Base-by-base conservation (phyloP, 2,113 vertebrate species). In the Mustelus asterias region DNA sequence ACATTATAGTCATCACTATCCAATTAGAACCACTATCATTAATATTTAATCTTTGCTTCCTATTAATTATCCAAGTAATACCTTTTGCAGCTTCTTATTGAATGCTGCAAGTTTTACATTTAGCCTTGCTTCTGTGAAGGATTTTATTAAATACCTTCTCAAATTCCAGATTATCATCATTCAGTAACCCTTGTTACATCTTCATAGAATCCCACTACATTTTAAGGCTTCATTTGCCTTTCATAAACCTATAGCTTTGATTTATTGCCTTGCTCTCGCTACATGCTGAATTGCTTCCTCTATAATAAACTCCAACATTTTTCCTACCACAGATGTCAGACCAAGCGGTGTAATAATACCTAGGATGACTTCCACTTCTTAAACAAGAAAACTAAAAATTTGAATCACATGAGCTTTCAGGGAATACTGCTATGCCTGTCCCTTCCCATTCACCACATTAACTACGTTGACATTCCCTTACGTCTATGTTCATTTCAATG, bases 241-340 rank as follows among this genome's bases (percentile, higher is more conserved):
- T 93, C 89, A 93, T 93, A 65, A 93, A 93, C 89, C 60, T n/a
- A 37, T 93, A 37, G 89, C 89, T 93, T 65, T 93, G 89, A 93
- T 93, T 65, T 93, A 93, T 93, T 93, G 60, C 60, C 63, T 93
- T 37, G 58, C 18, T 93, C 60, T n/a, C 1, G 18, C 54, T 60
- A 14, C 26, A 60, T 90, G 88, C 33, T 92, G 89, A 92, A 92
- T 92, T 22, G 60, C 60, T 92, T 65, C 63, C 89, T 92, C 20
- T 65, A 92, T 92, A 37, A 65, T 65, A 92, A 63, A 37, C 89
- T 92, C 89, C 89, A 65, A 65, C 63, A 92, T 65, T 65, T 92
- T 65, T 92, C 58, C 60, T 65, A 92, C 1, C 58, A 65, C 89
- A 20, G 89, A 37, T 93, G 58, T 63, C 89, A 93, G 65, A 14